Conservation (phyloP, 2,797 vertebrate genomes). For the Myripristis murdjan region DNA sequence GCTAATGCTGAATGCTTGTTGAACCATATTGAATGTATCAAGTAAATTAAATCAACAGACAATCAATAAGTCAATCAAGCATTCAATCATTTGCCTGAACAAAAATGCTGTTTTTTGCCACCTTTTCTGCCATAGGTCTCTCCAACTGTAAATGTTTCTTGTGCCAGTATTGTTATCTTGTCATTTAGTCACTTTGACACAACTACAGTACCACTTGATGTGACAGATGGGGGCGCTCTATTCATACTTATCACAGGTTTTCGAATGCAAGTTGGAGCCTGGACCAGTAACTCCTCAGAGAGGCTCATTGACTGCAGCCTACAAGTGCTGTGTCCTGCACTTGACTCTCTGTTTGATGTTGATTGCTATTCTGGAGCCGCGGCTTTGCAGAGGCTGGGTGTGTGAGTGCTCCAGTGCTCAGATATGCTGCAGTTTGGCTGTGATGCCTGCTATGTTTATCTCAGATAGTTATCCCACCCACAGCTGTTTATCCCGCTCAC, state of each 20-base stretch:
- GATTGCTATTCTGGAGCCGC: conserved; percentile 66
- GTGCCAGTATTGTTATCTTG: conserved; percentile 27
- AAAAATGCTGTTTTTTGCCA: neutral
- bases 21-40: neutral
- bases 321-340: conserved; percentile 65
- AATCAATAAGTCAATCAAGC: neutral
- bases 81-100: neutral
- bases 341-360: conserved; percentile 71
- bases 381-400: conserved; percentile 56
- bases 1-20: neutral
- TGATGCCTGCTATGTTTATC: conserved; percentile 36
- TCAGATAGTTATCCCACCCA: conserved; percentile 13
- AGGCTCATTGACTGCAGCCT: conserved; percentile 73
- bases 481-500: neutral
- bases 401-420: conserved; percentile 8
- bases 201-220: conserved; percentile 1
- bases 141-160: neutral
- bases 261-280: conserved; percentile 31
- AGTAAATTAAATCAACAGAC: neutral
- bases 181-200: conserved; percentile 25
- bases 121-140: neutral
- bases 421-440: conserved; percentile 22
- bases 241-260: conserved; percentile 43
- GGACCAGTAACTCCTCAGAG: conserved; percentile 55
- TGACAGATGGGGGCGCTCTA: conserved; percentile 73